These are phyloP conservation scores for Galemys pyrenaicus DNA, from an alignment of 2,113 vertebrate species.

Conservation along the genomic window DNA sequence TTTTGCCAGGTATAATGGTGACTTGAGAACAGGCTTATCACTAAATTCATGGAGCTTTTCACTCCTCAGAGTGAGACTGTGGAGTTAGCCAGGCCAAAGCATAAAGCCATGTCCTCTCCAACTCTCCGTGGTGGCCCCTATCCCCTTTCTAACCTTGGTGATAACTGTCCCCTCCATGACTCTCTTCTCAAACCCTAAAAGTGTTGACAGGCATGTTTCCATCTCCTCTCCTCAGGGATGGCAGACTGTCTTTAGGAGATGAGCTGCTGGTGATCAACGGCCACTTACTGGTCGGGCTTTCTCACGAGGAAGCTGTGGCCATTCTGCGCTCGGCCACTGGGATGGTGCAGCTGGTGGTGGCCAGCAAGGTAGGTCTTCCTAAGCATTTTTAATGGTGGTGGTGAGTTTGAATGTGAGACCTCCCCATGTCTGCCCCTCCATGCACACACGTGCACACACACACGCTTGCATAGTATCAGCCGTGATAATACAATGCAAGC, in stretches of 20 bases:
- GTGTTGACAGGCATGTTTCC: constrained; percentile 58
- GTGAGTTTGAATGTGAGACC: neutral
- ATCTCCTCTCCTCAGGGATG: constrained; percentile 89
- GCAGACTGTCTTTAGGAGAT: constrained; percentile 92
- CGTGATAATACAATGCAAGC: no score
- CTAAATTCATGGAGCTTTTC: neutral
- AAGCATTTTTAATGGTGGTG: neutral
- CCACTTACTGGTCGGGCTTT: constrained; percentile 94
- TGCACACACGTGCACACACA: no score
- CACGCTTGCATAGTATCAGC: neutral
- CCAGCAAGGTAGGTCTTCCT: constrained; percentile 90
- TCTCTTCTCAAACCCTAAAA: neutral
- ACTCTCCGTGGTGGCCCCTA: no score
- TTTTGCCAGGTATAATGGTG: neutral
- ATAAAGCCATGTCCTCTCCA: neutral
- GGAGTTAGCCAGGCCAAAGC: neutral
- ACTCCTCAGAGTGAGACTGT: neutral
- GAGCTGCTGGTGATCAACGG: constrained; percentile 97
- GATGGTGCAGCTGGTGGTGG: constrained; percentile 94
- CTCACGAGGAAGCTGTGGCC: constrained; percentile 94
- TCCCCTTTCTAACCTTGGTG: neutral
- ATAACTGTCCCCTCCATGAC: neutral
- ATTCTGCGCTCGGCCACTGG: constrained; percentile 92
- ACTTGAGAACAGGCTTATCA: neutral
- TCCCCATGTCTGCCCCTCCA: neutral